A percentile compares a stretch with the other conserved stretches of the same genome.
phyloP scores from a whole-genome alignment of 2,888 invertebrate species.

The Lithodes maja region DNA sequence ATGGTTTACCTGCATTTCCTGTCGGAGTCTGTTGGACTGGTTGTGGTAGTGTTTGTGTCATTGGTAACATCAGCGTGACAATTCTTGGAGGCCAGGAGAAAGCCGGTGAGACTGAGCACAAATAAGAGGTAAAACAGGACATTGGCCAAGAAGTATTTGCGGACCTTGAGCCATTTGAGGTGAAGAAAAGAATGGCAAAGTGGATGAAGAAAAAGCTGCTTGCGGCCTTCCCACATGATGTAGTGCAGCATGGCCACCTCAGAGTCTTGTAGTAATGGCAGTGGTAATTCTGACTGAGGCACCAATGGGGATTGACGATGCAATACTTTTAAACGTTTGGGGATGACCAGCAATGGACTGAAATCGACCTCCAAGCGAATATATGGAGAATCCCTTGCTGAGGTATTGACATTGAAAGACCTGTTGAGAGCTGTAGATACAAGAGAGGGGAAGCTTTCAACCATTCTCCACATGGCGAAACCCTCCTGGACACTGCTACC shows the following conservation, averaged over 20 bases:
- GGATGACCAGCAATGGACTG: conserved; percentile 38
- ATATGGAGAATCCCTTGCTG: conserved; percentile 62
- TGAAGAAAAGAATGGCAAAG: conserved; percentile 88
- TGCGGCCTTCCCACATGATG: conserved; percentile 79
- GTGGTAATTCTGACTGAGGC: conserved; percentile 51
- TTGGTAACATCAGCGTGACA: conserved; percentile 14
- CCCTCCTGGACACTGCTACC: conserved; percentile 61
- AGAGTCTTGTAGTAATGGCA: conserved; percentile 38
- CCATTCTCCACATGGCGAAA: conserved; percentile 69
- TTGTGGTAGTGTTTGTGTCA: not conserved
- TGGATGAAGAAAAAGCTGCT: conserved; percentile 86
- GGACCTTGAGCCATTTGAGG: conserved; percentile 88
- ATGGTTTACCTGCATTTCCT: too few relatives aligned
- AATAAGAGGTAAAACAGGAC: conserved; percentile 81
- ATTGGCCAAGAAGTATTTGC: conserved; percentile 87
- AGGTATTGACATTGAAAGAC: conserved; percentile 61
- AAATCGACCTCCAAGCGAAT: conserved; percentile 62
- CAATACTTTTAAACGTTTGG: conserved; percentile 35
- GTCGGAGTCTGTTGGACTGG: not conserved
- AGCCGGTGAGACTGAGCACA: conserved; percentile 58
- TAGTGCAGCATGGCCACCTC: conserved; percentile 67
- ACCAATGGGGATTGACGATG: conserved; percentile 43
- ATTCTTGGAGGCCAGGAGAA: conserved; percentile 51
- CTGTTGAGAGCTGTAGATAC: conserved; percentile 64
- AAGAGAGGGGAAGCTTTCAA: conserved; percentile 66